phyloP scores from a whole-genome alignment of 2,113 vertebrate species.

The Anser cygnoides region DNA sequence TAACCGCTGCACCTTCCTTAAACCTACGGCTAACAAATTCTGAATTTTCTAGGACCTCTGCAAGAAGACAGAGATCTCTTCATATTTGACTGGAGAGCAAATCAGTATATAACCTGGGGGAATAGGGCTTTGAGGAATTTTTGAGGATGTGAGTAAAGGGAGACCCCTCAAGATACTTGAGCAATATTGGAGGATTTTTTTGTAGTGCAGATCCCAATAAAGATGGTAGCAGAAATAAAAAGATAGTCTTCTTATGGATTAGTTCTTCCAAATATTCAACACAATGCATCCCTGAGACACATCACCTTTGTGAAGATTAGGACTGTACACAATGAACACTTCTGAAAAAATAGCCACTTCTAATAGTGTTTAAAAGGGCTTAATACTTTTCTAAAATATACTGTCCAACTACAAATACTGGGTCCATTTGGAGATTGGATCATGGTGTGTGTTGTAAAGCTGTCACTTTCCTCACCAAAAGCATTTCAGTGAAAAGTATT shows the following conservation, averaged over 20 bases:
- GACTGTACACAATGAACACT: neutral
- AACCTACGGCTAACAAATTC: neutral
- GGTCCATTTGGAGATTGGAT: neutral
- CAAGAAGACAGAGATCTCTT: neutral
- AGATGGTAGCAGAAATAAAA: neutral
- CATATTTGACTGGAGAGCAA: neutral
- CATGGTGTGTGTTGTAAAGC: neutral
- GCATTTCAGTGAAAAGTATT: constrained; percentile 26
- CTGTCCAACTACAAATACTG: neutral
- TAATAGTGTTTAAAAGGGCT: neutral
- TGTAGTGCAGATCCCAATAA: neutral
- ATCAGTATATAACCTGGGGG: neutral
- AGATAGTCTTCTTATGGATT: neutral
- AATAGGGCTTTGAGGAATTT: neutral
- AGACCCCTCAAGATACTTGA: neutral
- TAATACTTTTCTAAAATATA: neutral
- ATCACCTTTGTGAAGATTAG: neutral
- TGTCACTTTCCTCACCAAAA: constrained; percentile 5
- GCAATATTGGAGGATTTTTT: neutral
- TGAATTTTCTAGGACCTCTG: neutral
- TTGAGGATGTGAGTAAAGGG: neutral
- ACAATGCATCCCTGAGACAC: neutral
- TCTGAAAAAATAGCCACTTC: neutral
- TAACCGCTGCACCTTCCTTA: neutral
- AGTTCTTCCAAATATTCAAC: neutral